Evolutionary conservation across 2,113 vertebrate genomes (phyloP).

Genomic region (Periophthalmodon schlosseri): DNA sequence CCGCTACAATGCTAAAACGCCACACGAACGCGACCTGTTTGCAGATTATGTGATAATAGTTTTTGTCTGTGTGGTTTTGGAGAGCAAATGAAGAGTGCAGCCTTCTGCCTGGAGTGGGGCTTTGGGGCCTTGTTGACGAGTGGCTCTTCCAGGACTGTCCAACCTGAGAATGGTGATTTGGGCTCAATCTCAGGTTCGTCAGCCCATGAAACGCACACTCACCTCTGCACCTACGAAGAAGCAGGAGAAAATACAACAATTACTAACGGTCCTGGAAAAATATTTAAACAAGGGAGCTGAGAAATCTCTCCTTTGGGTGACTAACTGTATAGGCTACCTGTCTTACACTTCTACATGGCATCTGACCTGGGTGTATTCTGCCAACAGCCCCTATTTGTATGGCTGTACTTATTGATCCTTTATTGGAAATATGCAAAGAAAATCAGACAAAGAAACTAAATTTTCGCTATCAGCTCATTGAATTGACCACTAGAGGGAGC

Average conservation of each 20-base stretch:
- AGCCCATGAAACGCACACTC: constrained; percentile 87
- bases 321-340: no score
- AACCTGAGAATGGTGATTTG: constrained; percentile 90
- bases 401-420: no score
- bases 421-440: neutral
- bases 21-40: neutral
- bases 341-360: no score
- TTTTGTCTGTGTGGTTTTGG: neutral
- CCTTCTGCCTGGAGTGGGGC: neutral
- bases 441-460: neutral
- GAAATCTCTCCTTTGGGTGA: no score
- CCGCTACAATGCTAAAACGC: neutral
- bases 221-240: constrained; percentile 25
- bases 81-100: neutral
- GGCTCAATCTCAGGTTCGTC: constrained; percentile 96
- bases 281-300: neutral
- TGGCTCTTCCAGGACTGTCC: constrained; percentile 89
- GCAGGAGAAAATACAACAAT: no score
- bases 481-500: constrained; percentile 72
- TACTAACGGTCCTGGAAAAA: neutral
- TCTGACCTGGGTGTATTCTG: no score
- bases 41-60: neutral
- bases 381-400: no score
- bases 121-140: constrained; percentile 48
- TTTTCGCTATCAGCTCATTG: neutral